Conservation (phyloP, 1,140 invertebrate species). For the Trichoplusia ni region DNA sequence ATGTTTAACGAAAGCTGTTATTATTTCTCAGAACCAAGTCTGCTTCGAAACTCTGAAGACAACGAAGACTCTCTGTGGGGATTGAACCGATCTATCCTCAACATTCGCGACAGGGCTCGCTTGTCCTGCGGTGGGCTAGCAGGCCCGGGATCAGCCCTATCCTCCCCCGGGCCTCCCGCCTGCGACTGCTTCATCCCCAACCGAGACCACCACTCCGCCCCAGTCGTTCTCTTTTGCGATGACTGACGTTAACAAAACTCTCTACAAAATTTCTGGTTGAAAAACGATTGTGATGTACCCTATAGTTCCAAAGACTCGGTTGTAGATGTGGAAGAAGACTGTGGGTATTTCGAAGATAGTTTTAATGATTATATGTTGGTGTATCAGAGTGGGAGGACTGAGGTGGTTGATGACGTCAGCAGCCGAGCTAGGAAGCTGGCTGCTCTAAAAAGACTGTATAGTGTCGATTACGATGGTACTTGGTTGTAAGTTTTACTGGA, state of each 20-base stretch:
- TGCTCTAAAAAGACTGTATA: conserved; percentile 57
- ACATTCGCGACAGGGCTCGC: conserved; percentile 64
- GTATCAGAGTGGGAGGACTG: conserved; percentile 34
- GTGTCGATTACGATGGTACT: conserved; percentile 53
- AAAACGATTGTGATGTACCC: conserved; percentile 30
- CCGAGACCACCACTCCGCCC: conserved; percentile 68
- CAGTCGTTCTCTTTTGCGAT: conserved; percentile 72
- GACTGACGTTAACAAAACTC: conserved; percentile 68
- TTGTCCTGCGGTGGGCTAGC: conserved; percentile 64
- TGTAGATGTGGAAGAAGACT: neutral
- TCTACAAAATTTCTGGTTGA: conserved; percentile 41
- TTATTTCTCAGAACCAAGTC: conserved; percentile 46
- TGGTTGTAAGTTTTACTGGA: conserved; percentile 40
- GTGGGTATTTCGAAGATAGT: conserved; percentile 32
- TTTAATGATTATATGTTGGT: conserved; percentile 31
- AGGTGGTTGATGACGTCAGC: conserved; percentile 42
- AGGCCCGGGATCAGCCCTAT: conserved; percentile 61
- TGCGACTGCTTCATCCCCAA: conserved; percentile 70
- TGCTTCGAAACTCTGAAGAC: conserved; percentile 21
- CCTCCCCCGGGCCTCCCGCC: conserved; percentile 62
- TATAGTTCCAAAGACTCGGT: too few relatives aligned
- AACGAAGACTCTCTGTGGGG: conserved; percentile 46
- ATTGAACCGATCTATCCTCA: conserved; percentile 52
- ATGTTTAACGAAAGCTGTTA: too few relatives aligned
- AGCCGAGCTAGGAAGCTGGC: conserved; percentile 50